phyloP scores from a whole-genome alignment of 2,113 vertebrate species.

The Festucalex cinctus region DNA sequence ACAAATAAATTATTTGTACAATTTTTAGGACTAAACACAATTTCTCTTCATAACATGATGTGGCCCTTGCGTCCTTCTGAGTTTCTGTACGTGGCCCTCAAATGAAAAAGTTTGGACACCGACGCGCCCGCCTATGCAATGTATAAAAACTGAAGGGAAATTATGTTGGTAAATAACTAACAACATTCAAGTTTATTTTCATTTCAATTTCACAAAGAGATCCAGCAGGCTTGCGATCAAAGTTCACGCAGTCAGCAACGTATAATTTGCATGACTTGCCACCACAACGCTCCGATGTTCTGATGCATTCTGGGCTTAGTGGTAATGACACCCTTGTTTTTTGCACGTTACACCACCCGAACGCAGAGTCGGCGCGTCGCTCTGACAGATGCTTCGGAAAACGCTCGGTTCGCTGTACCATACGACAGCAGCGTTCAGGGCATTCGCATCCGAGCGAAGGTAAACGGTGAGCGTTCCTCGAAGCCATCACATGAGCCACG shows the following conservation, averaged over 20 bases:
- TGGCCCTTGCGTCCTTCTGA: too few relatives aligned
- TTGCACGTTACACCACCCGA: conserved; percentile 3
- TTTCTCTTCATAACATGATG: too few relatives aligned
- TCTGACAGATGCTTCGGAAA: conserved; percentile 13
- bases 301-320: not conserved
- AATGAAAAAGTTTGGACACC: too few relatives aligned
- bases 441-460: not conserved
- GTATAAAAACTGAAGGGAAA: not conserved
- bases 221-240: not conserved
- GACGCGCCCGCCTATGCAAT: too few relatives aligned
- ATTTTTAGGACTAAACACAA: too few relatives aligned
- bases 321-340: conserved; percentile 12
- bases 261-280: not conserved
- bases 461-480: conserved; percentile 4
- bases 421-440: not conserved
- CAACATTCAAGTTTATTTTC: not conserved
- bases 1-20: too few relatives aligned
- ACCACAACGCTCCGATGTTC: not conserved
- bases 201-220: not conserved
- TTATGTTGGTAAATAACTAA: not conserved
- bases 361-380: not conserved
- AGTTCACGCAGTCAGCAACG: not conserved
- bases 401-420: not conserved
- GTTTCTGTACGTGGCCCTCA: too few relatives aligned
- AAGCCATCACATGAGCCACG: conserved; percentile 10